Conservation (phyloP, 2,888 invertebrate genomes). For the Acleris sparsana region DNA sequence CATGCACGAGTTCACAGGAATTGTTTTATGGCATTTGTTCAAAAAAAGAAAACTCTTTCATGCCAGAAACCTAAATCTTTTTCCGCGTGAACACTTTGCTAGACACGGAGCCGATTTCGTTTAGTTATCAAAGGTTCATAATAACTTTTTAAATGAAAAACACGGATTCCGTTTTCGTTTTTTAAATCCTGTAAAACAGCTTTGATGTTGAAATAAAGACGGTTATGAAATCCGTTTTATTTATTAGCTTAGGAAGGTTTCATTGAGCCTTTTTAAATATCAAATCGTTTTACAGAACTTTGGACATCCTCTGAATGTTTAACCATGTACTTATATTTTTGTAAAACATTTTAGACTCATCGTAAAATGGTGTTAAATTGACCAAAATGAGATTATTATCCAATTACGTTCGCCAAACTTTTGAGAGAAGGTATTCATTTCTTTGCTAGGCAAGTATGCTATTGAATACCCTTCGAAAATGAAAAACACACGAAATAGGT, state of each 20-base stretch:
- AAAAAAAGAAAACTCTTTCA: conserved; percentile 19
- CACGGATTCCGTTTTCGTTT: not conserved
- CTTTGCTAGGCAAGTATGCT: too few species aligned
- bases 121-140: conserved; percentile 4
- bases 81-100: conserved; percentile 25
- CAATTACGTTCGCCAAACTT: too few species aligned
- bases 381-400: too few species aligned
- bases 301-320: too few species aligned
- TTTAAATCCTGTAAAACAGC: not conserved
- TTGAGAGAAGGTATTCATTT: too few species aligned
- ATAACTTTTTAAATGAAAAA: conserved; percentile 3
- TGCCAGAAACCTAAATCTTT: conserved; percentile 19
- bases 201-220: conserved; percentile 8
- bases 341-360: too few species aligned
- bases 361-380: too few species aligned
- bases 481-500: too few species aligned
- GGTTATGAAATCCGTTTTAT: not conserved
- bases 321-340: too few species aligned
- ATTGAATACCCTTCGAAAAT: too few species aligned
- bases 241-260: not conserved
- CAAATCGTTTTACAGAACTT: too few species aligned
- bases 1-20: conserved; percentile 24
- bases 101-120: conserved; percentile 11
- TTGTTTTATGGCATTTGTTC: conserved; percentile 34
- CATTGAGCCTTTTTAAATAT: too few species aligned